phyloP scores from a whole-genome alignment of 2,113 vertebrate species.

The Oreochromis tanganicae region DNA sequence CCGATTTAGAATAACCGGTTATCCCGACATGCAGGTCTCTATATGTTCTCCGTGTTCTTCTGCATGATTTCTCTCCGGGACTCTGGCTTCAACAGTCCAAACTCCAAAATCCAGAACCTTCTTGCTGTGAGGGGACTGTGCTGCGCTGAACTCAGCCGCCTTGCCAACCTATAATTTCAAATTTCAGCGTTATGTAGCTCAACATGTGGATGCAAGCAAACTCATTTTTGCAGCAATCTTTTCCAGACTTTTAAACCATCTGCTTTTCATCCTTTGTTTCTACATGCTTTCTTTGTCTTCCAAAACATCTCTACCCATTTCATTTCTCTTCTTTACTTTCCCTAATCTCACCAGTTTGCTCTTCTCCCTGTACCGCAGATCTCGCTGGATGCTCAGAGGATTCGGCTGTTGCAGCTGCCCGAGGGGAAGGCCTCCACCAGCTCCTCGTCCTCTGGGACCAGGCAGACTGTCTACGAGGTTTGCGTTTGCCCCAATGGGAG shows the following conservation, averaged over 20 bases:
- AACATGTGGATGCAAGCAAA: not conserved
- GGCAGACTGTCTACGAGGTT: conserved; percentile 95
- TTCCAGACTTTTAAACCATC: fast-evolving
- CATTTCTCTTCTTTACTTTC: not conserved
- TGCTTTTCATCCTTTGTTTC: not conserved
- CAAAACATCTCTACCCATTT: not conserved
- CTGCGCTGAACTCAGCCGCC: not conserved
- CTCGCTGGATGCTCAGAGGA: conserved; percentile 87
- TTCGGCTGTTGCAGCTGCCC: conserved; percentile 89
- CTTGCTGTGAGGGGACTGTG: not conserved
- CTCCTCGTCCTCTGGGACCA: conserved; percentile 74
- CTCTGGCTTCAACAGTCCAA: not conserved
- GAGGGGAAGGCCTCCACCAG: conserved; percentile 83
- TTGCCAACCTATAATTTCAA: not conserved
- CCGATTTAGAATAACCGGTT: not conserved
- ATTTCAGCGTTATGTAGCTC: not conserved
- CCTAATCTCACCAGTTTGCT: not conserved
- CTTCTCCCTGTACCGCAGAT: conserved; percentile 74
- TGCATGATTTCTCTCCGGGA: not conserved
- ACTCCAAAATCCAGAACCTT: not conserved
- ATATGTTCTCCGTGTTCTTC: not conserved
- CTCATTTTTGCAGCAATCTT: not conserved
- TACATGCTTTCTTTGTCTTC: not conserved
- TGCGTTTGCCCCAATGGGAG: conserved; percentile 94
- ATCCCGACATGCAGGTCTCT: not conserved